A percentile compares a stretch with the other conserved stretches of the same genome.
phyloP scores from a whole-genome alignment of 23 tunicate genomes.

The Halocynthia roretzi region DNA sequence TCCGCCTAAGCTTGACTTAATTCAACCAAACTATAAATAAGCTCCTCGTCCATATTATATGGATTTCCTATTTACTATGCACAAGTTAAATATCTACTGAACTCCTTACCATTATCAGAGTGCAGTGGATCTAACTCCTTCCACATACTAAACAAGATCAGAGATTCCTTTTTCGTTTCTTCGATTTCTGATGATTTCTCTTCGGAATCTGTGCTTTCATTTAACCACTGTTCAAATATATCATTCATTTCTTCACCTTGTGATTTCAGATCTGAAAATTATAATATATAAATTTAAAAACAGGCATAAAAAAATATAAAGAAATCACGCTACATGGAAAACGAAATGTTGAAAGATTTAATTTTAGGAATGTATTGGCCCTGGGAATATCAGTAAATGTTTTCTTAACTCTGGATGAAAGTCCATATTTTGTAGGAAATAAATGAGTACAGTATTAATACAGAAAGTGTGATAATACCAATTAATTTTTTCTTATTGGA shows the following conservation, averaged over 20 bases:
- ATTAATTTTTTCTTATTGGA: no score
- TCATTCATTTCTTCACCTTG: slow-evolving; percentile 38
- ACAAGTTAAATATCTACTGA: no score
- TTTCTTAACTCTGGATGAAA: no score
- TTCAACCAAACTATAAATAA: no score
- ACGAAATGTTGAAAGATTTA: not conserved
- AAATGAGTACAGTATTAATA: no score
- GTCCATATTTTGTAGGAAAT: no score
- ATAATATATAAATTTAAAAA: not conserved
- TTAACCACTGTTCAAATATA: slow-evolving; percentile 52
- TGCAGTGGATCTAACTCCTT: slow-evolving; percentile 59
- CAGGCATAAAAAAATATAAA: not conserved
- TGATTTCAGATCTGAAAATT: slow-evolving; percentile 1
- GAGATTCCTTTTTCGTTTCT: not conserved
- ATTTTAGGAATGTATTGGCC: no score
- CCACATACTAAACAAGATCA: slow-evolving; percentile 13
- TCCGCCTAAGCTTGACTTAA: no score
- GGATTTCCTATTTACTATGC: no score
- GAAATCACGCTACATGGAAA: not conserved
- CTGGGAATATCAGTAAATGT: no score
- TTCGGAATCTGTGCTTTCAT: slow-evolving; percentile 22
- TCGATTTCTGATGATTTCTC: slow-evolving; percentile 18
- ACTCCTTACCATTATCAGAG: not conserved
- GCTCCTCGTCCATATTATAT: no score
- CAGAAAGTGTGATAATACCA: no score